phyloP scores from a whole-genome alignment of 2,113 vertebrate species.

The Psittacula cyanocephala region DNA sequence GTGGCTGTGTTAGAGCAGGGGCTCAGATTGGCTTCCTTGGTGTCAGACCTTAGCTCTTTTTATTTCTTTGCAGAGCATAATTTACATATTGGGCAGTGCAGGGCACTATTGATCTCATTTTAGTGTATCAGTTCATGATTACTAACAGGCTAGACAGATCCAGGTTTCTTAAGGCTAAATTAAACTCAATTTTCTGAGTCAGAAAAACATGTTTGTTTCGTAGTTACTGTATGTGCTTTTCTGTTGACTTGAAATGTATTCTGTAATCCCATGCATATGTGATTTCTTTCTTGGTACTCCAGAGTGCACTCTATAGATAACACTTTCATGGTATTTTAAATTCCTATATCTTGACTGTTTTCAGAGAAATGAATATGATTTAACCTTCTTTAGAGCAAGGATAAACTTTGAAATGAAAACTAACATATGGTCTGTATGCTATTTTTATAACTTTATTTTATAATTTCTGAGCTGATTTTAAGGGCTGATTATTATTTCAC shows the following conservation, averaged over 20 bases:
- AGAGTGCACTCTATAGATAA: slow-evolving; percentile 68
- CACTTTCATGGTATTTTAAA: slow-evolving; percentile 69
- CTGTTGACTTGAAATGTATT: slow-evolving; percentile 65
- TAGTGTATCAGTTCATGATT: background rate
- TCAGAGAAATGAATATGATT: slow-evolving; percentile 66
- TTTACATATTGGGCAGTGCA: background rate
- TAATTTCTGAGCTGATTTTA: slow-evolving; percentile 58
- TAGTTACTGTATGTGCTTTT: slow-evolving; percentile 58
- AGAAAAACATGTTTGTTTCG: slow-evolving; percentile 65
- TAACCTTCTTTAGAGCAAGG: slow-evolving; percentile 69
- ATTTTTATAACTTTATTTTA: slow-evolving; percentile 67
- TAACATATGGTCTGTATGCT: slow-evolving; percentile 66
- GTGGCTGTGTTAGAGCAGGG: background rate
- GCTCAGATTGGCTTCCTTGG: background rate
- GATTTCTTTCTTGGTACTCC: slow-evolving; percentile 62
- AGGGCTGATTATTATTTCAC: slow-evolving; percentile 60
- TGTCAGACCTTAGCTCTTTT: background rate
- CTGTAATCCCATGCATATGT: slow-evolving; percentile 67
- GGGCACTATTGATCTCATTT: background rate
- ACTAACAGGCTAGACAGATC: background rate
- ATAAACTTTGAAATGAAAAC: slow-evolving; percentile 71
- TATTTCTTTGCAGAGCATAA: background rate
- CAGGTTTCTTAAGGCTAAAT: slow-evolving; percentile 43
- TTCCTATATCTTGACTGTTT: slow-evolving; percentile 70
- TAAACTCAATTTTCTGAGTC: slow-evolving; percentile 55